These are phyloP conservation scores for Silurus aristotelis DNA, from an alignment of 2,797 vertebrate genomes.

Conservation along the genomic window DNA sequence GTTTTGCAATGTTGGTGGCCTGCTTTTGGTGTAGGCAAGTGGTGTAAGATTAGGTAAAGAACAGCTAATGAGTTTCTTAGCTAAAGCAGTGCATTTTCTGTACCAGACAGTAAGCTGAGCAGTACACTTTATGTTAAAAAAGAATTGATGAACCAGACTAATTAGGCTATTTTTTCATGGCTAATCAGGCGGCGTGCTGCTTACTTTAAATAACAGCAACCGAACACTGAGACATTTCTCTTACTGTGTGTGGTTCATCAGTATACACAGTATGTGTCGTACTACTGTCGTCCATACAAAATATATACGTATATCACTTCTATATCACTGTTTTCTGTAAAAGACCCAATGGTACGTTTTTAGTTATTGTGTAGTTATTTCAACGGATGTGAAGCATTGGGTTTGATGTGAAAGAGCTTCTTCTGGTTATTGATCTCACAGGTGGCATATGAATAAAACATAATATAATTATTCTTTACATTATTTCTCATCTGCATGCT, in stretches of 20 bases:
- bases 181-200: neutral
- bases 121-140: neutral
- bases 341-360: neutral
- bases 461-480: constrained; percentile 3
- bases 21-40: neutral
- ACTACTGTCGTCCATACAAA: no score
- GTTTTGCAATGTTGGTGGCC: neutral
- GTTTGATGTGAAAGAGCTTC: neutral
- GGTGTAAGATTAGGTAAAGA: neutral
- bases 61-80: neutral
- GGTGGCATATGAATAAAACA: constrained; percentile 13
- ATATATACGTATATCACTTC: neutral
- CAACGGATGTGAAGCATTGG: neutral
- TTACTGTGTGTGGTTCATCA: neutral
- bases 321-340: neutral
- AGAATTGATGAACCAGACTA: neutral
- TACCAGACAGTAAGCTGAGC: neutral
- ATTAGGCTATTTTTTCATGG: neutral
- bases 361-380: neutral
- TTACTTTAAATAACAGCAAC: no score
- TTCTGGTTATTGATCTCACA: neutral
- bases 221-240: neutral
- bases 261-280: neutral
- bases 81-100: neutral
- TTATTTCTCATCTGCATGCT: constrained; percentile 12